These are phyloP conservation scores for Adineta ricciae DNA, from an alignment of 2,888 invertebrate species.

Conservation along the genomic window DNA sequence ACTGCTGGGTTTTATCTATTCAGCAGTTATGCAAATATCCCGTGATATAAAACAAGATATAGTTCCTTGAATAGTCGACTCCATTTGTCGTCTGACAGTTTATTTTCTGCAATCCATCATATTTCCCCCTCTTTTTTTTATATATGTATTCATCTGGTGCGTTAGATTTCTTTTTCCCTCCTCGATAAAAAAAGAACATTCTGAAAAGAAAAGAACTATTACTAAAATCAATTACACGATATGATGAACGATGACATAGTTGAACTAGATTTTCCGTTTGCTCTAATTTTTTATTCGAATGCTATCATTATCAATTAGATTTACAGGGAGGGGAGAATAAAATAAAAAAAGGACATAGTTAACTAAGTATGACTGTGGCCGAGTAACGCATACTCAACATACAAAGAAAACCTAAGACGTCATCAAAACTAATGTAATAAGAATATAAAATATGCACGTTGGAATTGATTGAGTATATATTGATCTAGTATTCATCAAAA, in stretches of 20 bases:
- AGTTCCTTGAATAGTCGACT: not conserved
- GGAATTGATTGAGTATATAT: not conserved
- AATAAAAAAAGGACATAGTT: not conserved
- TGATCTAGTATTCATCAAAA: not conserved
- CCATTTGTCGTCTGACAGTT: not conserved
- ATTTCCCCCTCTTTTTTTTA: too few relatives aligned
- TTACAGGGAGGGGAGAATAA: not conserved
- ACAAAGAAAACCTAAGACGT: not conserved
- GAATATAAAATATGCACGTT: not conserved
- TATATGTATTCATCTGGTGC: too few relatives aligned
- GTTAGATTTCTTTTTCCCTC: not conserved
- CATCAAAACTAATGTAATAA: not conserved
- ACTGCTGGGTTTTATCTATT: not conserved
- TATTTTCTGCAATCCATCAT: not conserved
- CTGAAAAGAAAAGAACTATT: too few relatives aligned
- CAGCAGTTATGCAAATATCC: not conserved
- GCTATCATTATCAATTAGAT: not conserved
- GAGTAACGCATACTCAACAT: not conserved
- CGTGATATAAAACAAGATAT: not conserved
- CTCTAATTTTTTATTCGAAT: not conserved
- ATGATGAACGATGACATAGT: not conserved
- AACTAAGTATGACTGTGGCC: not conserved
- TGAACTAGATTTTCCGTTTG: not conserved
- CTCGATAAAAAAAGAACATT: too few relatives aligned
- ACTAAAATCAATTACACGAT: not conserved